phyloP scores from a whole-genome alignment of 2,888 invertebrate genomes.

The Rhopalosiphum nymphaeae region DNA sequence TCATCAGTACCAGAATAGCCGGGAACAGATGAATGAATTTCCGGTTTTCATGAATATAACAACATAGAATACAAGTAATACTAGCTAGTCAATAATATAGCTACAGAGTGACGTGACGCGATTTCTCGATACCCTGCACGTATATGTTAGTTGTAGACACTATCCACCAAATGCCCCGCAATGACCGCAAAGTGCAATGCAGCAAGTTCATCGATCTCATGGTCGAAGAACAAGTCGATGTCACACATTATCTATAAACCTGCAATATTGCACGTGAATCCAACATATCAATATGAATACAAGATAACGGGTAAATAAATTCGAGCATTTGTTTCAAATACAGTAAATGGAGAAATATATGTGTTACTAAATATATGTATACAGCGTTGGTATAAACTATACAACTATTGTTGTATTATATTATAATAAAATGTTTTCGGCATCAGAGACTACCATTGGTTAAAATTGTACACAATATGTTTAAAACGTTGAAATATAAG shows the following conservation, averaged over 20 bases:
- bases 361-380: neutral
- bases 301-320: neutral
- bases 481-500: no score
- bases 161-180: conserved; percentile 2
- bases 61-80: conserved; percentile 27
- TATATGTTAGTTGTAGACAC: neutral
- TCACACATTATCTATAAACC: neutral
- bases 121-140: conserved; percentile 18
- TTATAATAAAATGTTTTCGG: neutral
- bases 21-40: conserved; percentile 1
- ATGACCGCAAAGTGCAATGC: neutral
- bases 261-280: conserved; percentile 8
- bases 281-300: neutral
- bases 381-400: no score
- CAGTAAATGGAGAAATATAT: neutral
- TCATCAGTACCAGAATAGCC: neutral
- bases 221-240: conserved; percentile 36
- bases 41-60: conserved; percentile 32
- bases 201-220: conserved; percentile 52
- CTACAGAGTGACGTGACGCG: conserved; percentile 27
- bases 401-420: neutral
- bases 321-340: neutral
- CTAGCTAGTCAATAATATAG: conserved; percentile 3
- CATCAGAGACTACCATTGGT: neutral
- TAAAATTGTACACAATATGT: no score